Base-by-base conservation (phyloP, 1,140 invertebrate species). In the Pseudomyrmex flavicornis region DNA sequence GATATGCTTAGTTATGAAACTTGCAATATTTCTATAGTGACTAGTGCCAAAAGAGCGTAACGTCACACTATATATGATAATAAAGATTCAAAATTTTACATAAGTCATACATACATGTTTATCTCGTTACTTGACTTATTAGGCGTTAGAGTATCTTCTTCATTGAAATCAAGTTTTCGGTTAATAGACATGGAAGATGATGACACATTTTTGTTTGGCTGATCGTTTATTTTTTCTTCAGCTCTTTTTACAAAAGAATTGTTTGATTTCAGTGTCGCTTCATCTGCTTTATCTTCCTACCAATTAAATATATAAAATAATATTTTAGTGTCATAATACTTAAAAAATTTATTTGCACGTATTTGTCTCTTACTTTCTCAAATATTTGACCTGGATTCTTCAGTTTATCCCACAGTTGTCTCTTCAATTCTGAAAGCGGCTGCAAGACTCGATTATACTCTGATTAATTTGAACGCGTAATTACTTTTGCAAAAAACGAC, bases 371-470 rank as follows among this genome's bases (percentile, higher is more conserved):
- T 35, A 88, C 88, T 15, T 85, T 63, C 15, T 22, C 10, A 70
- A 65, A 50, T 5, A 35, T 5, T 35, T 48, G 48, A 44, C 9
- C 56, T 52, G 58, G n/a, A 5, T 52, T 59, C 79, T 75, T 85
- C 5, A 89, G 0, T 70, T 90, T 85, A 26, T 90, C 85, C 94
- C 94, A 95, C 4, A 95, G 82, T 76, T 91, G 89, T 22, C 82
- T 91, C 87, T 95, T 95, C 0, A 96, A 82, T 80, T 95, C 95
- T 0, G 95, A 94, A 8, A 95, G 83, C 10, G 95, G 95, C 95
- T 95, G 65, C 76, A 94, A 94, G 5, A 17, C 8, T 59, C 2
- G 5, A 72, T 80, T 80, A 80, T 70, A 58, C 0, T 1, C 26
- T 48, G 26, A 15, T 59, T 8, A 35, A 26, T 66, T 52, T 52